A percentile compares a stretch with the other conserved stretches of the same genome.
phyloP scores from a whole-genome alignment of 2,797 vertebrate species.

The Vultur gryphus region DNA sequence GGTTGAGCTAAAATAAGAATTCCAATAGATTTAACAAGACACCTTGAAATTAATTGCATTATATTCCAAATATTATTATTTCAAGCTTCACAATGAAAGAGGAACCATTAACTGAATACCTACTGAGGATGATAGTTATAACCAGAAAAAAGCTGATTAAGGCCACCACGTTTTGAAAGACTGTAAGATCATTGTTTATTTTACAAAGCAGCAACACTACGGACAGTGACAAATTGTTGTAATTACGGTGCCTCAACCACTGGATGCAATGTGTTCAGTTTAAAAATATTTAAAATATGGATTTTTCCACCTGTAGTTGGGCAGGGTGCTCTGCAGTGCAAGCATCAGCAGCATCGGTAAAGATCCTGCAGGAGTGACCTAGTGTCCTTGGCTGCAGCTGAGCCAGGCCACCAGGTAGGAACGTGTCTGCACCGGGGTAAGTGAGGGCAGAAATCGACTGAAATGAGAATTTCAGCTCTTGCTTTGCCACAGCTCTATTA shows the following conservation, averaged over 20 bases:
- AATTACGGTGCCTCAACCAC: background rate
- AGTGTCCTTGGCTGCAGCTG: background rate
- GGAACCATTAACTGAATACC: background rate
- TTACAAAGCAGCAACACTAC: background rate
- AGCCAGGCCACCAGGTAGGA: background rate
- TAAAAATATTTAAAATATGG: background rate
- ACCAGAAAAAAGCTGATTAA: background rate
- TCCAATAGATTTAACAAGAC: background rate
- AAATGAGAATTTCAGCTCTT: background rate
- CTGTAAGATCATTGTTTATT: background rate
- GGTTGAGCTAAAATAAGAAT: background rate
- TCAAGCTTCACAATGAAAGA: background rate
- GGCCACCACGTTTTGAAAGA: background rate
- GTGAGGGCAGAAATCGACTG: background rate
- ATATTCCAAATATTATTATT: background rate
- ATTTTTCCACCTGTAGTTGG: constrained; percentile 7
- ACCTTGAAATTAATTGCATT: background rate
- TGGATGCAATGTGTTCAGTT: background rate
- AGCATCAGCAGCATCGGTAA: background rate
- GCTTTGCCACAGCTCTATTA: background rate
- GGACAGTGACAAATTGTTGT: background rate
- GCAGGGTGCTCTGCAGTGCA: background rate
- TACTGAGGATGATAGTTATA: background rate
- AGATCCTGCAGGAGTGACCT: background rate
- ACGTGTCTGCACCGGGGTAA: background rate